phyloP scores from a whole-genome alignment of 2,797 vertebrate genomes.

The Falco naumanni region DNA sequence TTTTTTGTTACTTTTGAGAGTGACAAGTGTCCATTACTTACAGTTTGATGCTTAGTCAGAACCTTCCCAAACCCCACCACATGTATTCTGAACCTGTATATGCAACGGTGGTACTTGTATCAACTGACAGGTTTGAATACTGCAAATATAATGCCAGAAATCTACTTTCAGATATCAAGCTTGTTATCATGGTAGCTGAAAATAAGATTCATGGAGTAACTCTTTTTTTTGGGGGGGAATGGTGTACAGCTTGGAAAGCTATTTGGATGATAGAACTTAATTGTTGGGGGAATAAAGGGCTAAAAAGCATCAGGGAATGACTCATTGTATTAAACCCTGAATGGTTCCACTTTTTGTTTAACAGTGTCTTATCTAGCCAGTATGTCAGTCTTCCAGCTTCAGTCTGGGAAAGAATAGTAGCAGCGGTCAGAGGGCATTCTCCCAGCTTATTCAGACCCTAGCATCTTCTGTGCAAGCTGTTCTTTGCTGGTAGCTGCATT shows the following conservation, averaged over 20 bases:
- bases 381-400: background rate
- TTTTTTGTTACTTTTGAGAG: background rate
- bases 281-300: background rate
- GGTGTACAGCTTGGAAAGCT: background rate
- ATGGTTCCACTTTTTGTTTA: background rate
- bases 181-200: background rate
- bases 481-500: background rate
- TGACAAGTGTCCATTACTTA: background rate
- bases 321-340: background rate
- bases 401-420: background rate
- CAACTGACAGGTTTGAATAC: background rate
- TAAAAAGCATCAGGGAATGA: background rate
- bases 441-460: background rate
- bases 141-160: background rate
- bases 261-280: background rate
- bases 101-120: background rate
- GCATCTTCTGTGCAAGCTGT: background rate
- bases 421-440: background rate
- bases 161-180: background rate
- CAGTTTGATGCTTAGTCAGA: background rate
- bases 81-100: background rate
- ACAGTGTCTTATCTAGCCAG: background rate
- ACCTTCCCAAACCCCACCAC: background rate
- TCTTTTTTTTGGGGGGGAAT: rapidly evolving
- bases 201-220: background rate